Evolutionary conservation across 2,113 vertebrate genomes (phyloP).

Genomic region (Sterrhoptilus dennistouni): DNA sequence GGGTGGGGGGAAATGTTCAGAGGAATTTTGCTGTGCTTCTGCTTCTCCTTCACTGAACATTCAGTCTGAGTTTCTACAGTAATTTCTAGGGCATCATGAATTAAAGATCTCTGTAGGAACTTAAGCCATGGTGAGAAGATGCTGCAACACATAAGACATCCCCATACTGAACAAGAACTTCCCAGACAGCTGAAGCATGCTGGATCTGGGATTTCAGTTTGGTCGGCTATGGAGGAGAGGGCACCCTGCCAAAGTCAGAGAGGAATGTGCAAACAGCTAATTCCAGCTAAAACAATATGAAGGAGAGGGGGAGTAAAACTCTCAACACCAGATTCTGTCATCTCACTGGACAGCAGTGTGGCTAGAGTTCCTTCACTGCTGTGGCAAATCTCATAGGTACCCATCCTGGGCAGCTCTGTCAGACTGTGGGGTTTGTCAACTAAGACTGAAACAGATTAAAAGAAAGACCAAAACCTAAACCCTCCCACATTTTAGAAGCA

Average conservation of each 20-base stretch:
- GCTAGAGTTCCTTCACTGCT: neutral
- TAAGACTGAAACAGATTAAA: neutral
- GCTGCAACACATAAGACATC: neutral
- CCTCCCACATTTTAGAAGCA: neutral
- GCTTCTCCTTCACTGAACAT: conserved; percentile 24
- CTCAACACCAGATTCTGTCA: neutral
- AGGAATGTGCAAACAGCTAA: conserved; percentile 46
- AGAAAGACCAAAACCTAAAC: neutral
- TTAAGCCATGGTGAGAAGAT: neutral
- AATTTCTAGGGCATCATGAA: conserved; percentile 44
- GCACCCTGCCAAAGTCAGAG: neutral
- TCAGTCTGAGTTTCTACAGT: neutral
- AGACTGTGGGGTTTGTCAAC: neutral
- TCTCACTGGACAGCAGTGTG: neutral
- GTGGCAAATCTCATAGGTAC: neutral
- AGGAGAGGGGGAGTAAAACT: neutral
- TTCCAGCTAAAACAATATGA: conserved; percentile 27
- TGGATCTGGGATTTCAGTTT: neutral
- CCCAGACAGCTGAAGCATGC: neutral
- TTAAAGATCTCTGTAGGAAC: conserved; percentile 1
- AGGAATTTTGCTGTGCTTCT: neutral
- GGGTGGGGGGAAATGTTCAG: neutral
- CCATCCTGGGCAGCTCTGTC: neutral
- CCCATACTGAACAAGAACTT: neutral
- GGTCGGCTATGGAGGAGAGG: neutral